phyloP scores from a whole-genome alignment of 2,113 vertebrate genomes.

The Gnathonemus longibarbis region DNA sequence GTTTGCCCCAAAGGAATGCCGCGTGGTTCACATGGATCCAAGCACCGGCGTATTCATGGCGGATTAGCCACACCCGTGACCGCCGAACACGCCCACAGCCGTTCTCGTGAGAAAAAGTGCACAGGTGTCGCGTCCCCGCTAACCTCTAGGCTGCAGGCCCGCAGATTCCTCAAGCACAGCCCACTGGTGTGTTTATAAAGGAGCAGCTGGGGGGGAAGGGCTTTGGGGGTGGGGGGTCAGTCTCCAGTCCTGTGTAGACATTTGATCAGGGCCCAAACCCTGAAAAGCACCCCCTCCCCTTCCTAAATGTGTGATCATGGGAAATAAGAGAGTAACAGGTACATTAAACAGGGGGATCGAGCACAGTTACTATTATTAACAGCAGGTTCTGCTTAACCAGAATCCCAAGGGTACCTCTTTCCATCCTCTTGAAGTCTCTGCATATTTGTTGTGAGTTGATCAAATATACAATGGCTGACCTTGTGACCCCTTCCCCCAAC shows the following conservation, averaged over 20 bases:
- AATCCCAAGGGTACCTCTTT: conserved; percentile 37
- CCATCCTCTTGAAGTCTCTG: conserved; percentile 31
- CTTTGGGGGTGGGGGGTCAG: neutral
- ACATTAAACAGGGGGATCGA: conserved; percentile 62
- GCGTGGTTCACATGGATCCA: conserved; percentile 51
- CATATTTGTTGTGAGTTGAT: conserved; percentile 50
- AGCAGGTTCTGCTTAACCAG: conserved; percentile 45
- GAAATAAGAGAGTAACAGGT: conserved; percentile 68
- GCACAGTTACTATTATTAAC: conserved; percentile 69
- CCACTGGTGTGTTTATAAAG: conserved; percentile 33
- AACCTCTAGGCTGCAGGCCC: conserved; percentile 28
- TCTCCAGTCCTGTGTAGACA: conserved; percentile 24
- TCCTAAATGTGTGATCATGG: conserved; percentile 48
- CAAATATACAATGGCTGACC: conserved; percentile 62
- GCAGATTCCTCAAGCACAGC: conserved; percentile 49
- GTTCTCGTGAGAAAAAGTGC: conserved; percentile 34
- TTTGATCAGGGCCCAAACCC: conserved; percentile 35
- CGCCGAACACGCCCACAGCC: conserved; percentile 33
- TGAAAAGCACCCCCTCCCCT: conserved; percentile 42
- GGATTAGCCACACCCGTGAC: conserved; percentile 17
- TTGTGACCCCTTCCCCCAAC: conserved; percentile 48
- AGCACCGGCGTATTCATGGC: conserved; percentile 33
- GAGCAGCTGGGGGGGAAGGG: neutral
- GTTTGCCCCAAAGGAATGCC: conserved; percentile 34
- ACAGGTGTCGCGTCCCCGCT: conserved; percentile 30